Base-by-base conservation (phyloP, 2,888 invertebrate genomes). In the Branchinecta sandiegonensis region DNA sequence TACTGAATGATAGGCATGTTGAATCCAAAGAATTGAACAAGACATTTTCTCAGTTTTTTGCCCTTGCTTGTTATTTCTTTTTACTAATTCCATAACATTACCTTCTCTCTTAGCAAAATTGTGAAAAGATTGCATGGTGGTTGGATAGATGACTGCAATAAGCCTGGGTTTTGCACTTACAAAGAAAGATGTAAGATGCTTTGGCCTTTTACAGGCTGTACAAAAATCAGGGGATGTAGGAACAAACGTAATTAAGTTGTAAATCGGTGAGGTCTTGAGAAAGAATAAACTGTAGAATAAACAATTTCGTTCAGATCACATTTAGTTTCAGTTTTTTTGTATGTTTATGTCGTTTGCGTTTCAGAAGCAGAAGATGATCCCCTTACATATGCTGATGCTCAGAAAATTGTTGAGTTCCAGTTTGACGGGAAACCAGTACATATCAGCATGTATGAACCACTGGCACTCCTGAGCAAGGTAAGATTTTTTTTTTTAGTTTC, bases 321-420 rank as follows among this genome's bases (percentile, higher is more conserved):
- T 3, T 23, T 4, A 23, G 23, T 23, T 68, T 68, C 48, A 67
- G 69, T 10, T 70, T 63, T n/a, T 68, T 67, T 50, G 75, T 76
- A n/a, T n/a, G n/a, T n/a, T 13, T 75, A 75, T n/a, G 48, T 65
- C 3, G 17, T 64, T 47, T 47, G 47, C 13, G 8, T 17, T 46
- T 65, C 68, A 47, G 46, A 68, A 23, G 37, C 47, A 66, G 56
- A 65, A 14, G 83, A 85, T 73, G 88, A 88, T 76, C 86, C 86
- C 13, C 79, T 92, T 67, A 87, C 88, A 13, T 90, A 88, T 76
- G 88, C 89, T 47, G 90, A 91, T 76, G 86, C 89, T 4, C 90
- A 90, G 76, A 87, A 88, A 79, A 84, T 88, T 72, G 89, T 93
- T 0, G 90, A 90, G 76, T 88, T 92, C 75, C 90, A 92, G 75